Evolutionary conservation across 2,797 vertebrate genomes (phyloP), one percentile per base, ranked within the genome.

Genomic region (Gila robusta): DNA sequence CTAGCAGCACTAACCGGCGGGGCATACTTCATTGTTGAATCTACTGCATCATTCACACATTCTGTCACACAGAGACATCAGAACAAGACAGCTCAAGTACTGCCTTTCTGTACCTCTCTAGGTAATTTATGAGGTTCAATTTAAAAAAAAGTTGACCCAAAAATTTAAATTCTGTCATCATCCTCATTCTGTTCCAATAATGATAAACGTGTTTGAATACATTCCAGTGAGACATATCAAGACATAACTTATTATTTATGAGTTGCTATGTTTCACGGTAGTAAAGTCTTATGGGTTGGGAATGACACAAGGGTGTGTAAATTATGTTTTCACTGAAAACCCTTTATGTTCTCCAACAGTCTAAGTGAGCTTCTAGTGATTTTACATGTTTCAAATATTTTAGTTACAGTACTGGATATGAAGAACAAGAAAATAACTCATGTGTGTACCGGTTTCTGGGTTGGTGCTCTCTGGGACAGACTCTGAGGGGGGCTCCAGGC

Each of bases 1-100:
- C 97, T 99, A 85, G 98, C 98, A 89, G 98, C 98, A 90, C 98
- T 99, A 91, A 99, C 98, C 64, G 99, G 98, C 89, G 96, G 96
- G 85, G 95, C 96, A 12, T 96, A 97, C 92, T 98, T 99, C 84
- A 96, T 91, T 78, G 95, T 93, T 84, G 94, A 93, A 82, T 99
- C 98, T 79, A 96, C 94, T 88, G 96, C 92, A 91, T 97, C 85
- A 32, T 67, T 74, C 87, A 97, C 87, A 91, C 97, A 99, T 84
- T 97, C 97, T 91, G 52, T 2, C 62, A 79, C 28, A 67, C 21
- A 84, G 14, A 86, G 17, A 74, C 70, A 81, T 32, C 67, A 79
- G 10, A 69, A 71, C 23, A 83, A 44, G 17, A 28, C 70, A 35
- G 47, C n/a, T 71, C 72, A 32, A 64, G 2, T 21, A 85, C 11